Conservation (phyloP, 1,140 invertebrate genomes). For the Drosophila oshimai region DNA sequence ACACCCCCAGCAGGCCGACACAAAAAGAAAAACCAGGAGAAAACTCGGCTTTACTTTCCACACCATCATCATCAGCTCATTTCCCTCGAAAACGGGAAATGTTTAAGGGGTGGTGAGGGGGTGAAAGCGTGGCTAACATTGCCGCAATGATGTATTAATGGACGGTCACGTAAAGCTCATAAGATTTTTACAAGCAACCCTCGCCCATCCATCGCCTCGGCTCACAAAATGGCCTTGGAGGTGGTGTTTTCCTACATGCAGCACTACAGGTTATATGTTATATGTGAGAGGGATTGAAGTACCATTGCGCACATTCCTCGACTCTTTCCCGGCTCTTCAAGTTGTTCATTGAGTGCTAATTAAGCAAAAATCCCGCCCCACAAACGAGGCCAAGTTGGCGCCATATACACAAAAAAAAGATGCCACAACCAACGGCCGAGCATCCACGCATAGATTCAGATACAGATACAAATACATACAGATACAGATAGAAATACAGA, state of each 20-base stretch:
- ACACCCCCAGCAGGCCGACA: constrained; percentile 10
- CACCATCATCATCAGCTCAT: constrained; percentile 36
- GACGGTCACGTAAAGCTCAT: constrained; percentile 67
- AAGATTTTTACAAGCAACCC: constrained; percentile 75
- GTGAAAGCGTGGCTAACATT: constrained; percentile 33
- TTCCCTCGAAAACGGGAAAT: constrained; percentile 14
- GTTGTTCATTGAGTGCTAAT: constrained; percentile 73
- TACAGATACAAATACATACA: constrained; percentile 14
- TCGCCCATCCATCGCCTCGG: constrained; percentile 22
- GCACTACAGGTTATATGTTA: background rate
- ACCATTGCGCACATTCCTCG: constrained; percentile 19
- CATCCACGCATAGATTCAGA: constrained; percentile 14
- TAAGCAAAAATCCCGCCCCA: constrained; percentile 71
- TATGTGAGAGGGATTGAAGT: constrained; percentile 2
- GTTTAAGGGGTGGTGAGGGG: background rate
- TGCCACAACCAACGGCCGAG: constrained; percentile 36
- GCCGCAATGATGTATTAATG: constrained; percentile 75
- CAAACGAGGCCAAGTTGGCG: constrained; percentile 77
- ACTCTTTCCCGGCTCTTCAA: constrained; percentile 50
- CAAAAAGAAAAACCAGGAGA: background rate
- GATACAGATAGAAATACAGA: background rate
- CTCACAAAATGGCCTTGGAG: constrained; percentile 37
- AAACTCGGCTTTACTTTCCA: constrained; percentile 28
- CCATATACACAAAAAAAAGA: constrained; percentile 49
- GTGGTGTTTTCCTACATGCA: constrained; percentile 19